These are phyloP conservation scores for Mylabris phalerata DNA, from an alignment of 1,140 invertebrate genomes.

Conservation along the genomic window DNA sequence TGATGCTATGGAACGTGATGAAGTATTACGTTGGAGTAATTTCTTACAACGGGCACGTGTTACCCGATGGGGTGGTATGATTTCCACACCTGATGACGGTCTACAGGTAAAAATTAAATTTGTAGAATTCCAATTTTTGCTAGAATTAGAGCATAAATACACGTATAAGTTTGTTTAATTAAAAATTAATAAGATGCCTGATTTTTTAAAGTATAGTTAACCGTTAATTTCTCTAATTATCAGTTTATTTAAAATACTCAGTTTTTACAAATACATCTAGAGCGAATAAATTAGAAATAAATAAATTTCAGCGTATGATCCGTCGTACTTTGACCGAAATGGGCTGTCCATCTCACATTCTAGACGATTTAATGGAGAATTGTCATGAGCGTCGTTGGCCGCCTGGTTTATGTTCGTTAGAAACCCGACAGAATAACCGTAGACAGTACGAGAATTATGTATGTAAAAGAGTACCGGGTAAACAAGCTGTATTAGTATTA, in stretches of 20 bases:
- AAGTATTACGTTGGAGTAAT: slow-evolving; percentile 86
- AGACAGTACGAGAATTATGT: slow-evolving; percentile 90
- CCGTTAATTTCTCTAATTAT: no score
- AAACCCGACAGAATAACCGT: slow-evolving; percentile 88
- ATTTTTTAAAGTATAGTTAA: no score
- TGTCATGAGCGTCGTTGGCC: slow-evolving; percentile 95
- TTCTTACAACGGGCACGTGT: slow-evolving; percentile 79
- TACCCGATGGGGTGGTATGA: slow-evolving; percentile 95
- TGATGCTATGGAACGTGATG: slow-evolving; percentile 88
- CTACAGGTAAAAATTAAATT: slow-evolving; percentile 60
- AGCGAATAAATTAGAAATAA: neutral
- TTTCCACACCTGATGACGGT: slow-evolving; percentile 89
- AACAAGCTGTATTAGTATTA: slow-evolving; percentile 90
- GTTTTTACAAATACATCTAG: neutral
- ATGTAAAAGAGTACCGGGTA: slow-evolving; percentile 88
- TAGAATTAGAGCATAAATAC: no score
- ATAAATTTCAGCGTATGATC: slow-evolving; percentile 74
- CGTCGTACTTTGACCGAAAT: slow-evolving; percentile 86
- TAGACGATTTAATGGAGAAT: slow-evolving; percentile 94
- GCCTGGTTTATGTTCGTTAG: slow-evolving; percentile 81
- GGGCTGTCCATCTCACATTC: slow-evolving; percentile 84
- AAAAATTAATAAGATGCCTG: no score
- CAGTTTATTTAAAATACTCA: neutral
- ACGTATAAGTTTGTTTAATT: no score
- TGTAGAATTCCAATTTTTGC: no score